These are phyloP conservation scores for Amia ocellicauda DNA, from an alignment of 2,113 vertebrate genomes.

Conservation along the genomic window DNA sequence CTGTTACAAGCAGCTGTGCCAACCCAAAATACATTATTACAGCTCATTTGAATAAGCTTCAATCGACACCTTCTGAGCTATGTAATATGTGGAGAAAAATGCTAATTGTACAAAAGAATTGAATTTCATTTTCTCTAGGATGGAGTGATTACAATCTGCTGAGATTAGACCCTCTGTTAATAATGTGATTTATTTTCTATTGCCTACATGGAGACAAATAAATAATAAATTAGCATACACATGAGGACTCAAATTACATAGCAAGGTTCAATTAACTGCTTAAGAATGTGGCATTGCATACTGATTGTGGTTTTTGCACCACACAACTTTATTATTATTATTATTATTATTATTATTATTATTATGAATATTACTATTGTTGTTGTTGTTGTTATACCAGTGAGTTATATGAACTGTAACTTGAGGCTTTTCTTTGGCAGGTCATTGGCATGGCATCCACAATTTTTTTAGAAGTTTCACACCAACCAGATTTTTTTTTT, in stretches of 20 bases:
- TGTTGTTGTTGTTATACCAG: no score
- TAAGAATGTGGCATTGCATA: conserved; percentile 1
- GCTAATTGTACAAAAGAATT: conserved; percentile 17
- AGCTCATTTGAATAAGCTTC: conserved; percentile 23
- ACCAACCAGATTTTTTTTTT: no score
- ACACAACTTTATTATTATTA: no score
- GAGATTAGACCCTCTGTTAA: conserved; percentile 11
- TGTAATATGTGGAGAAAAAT: conserved; percentile 34
- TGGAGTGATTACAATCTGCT: not conserved
- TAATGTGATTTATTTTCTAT: conserved; percentile 28
- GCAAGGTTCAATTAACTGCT: conserved; percentile 35
- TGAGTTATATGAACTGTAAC: no score
- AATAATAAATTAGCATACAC: conserved; percentile 35
- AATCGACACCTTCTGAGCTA: conserved; percentile 23
- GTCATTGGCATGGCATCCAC: no score
- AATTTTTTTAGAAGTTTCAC: no score
- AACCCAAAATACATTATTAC: conserved; percentile 31
- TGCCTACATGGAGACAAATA: conserved; percentile 29
- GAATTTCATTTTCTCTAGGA: conserved; percentile 22
- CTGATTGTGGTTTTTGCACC: no score
- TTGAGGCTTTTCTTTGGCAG: no score
- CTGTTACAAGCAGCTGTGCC: conserved; percentile 13
- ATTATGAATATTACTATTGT: no score
- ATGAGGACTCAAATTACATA: conserved; percentile 26
- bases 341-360: no score